Evolutionary conservation across 1,140 invertebrate species (phyloP).

Genomic region (Hyles euphorbiae): DNA sequence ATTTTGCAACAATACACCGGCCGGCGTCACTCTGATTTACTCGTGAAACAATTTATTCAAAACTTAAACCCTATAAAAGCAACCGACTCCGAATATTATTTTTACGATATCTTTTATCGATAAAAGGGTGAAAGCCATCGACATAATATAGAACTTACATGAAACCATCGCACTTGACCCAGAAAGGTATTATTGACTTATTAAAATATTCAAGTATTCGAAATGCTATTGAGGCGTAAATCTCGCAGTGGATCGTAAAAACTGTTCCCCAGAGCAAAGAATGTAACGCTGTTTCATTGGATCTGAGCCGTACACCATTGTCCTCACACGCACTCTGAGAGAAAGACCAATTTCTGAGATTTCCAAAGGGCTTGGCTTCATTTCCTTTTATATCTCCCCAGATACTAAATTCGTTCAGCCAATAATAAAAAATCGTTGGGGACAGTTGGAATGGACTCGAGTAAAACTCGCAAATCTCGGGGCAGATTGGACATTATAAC

Average conservation of each 20-base stretch:
- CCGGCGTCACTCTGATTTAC: slow-evolving; percentile 6
- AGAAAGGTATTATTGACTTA: slow-evolving; percentile 30
- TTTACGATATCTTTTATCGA: slow-evolving; percentile 8
- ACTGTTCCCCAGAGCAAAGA: slow-evolving; percentile 42
- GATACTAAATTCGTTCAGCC: slow-evolving; percentile 68
- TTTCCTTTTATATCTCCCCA: slow-evolving; percentile 71
- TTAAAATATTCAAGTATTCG: slow-evolving; percentile 50
- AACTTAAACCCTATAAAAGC: neutral
- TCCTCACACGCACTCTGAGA: slow-evolving; percentile 58
- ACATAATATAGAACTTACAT: slow-evolving; percentile 9
- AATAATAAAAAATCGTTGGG: slow-evolving; percentile 66
- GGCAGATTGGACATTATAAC: slow-evolving; percentile 41
- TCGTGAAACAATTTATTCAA: slow-evolving; percentile 2
- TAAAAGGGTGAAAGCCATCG: neutral
- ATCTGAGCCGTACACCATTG: slow-evolving; percentile 41
- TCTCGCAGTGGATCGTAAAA: slow-evolving; percentile 54
- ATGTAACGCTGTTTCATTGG: slow-evolving; percentile 51
- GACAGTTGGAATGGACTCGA: slow-evolving; percentile 53
- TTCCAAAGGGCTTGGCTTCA: slow-evolving; percentile 71
- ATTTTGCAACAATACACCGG: too few relatives aligned
- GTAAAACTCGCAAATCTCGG: slow-evolving; percentile 41
- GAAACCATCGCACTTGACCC: slow-evolving; percentile 24
- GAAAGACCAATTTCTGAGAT: slow-evolving; percentile 68
- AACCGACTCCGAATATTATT: neutral
- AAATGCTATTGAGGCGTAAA: slow-evolving; percentile 45